Percentiles rank a stretch among this genome's conserved stretches.
Conservation (phyloP, 2,797 vertebrate species). For the Cheirogaleus major region DNA sequence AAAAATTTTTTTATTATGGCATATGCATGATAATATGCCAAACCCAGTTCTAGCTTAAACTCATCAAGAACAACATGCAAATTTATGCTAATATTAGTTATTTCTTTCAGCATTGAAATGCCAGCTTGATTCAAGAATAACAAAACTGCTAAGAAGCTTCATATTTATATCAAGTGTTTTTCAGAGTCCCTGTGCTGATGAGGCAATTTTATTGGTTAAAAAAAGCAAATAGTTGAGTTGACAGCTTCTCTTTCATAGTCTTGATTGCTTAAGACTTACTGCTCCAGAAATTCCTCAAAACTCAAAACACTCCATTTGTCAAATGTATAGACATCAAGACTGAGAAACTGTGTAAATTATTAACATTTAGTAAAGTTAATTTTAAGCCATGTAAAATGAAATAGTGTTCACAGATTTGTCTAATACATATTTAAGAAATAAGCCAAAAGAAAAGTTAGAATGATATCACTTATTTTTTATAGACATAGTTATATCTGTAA, state of each 20-base stretch:
- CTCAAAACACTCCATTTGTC: constrained; percentile 7
- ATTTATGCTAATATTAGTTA: constrained; percentile 66
- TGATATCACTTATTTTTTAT: neutral
- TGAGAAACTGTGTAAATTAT: neutral
- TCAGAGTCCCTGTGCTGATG: constrained; percentile 28
- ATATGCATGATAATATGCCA: constrained; percentile 32
- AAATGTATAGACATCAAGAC: constrained; percentile 43
- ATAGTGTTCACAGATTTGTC: constrained; percentile 45
- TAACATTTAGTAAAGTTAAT: constrained; percentile 57
- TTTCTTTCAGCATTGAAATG: constrained; percentile 63
- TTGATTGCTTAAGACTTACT: neutral
- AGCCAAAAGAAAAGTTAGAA: constrained; percentile 47
- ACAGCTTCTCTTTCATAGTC: neutral
- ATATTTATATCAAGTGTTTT: constrained; percentile 31
- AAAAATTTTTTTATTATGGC: neutral
- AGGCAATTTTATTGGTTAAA: constrained; percentile 36
- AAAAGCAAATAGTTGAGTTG: constrained; percentile 39
- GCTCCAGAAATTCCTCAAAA: constrained; percentile 2
- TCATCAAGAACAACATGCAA: constrained; percentile 70
- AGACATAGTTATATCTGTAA: neutral
- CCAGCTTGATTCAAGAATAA: constrained; percentile 39
- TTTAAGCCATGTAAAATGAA: constrained; percentile 51
- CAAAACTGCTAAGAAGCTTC: constrained; percentile 33
- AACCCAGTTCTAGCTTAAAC: constrained; percentile 46
- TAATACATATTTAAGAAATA: constrained; percentile 72